Evolutionary conservation across 2,113 vertebrate species (phyloP), one percentile per base, ranked within the genome.

Genomic region (Ammospiza caudacuta): DNA sequence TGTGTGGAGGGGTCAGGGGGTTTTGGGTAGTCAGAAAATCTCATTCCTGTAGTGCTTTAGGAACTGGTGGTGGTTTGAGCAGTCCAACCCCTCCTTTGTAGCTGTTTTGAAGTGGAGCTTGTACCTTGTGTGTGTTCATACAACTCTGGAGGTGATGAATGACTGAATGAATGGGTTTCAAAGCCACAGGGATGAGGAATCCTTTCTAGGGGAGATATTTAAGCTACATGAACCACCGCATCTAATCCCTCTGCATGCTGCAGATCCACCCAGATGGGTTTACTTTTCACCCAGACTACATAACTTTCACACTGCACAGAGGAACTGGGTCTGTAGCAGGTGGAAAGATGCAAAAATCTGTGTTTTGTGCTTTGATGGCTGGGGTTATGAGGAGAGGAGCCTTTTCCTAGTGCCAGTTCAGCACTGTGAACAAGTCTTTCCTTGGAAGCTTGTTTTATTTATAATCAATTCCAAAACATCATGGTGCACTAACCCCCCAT

Each of bases 61-160:
- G 27, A 5, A 6, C 10, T 47, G 44, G 19, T 44, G 43, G 43
- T 46, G 44, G 20, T 47, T 47, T 47, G 46, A 22, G 46, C 46
- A 47, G 46, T 47, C 11, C 46, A 47, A 22, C 21, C 11, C 21
- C 46, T 47, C 46, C 11, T 47, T 47, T 47, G 46, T 22, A 14
- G 66, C 46, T 64, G 46, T 35, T 87, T 15, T 3, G 13, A 19
- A 54, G 44, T 11, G 35, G 5, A 75, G n/a, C 17, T n/a, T 18
- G 63, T 39, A 2, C n/a, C n/a, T 41, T 0, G 4, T 1, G 9
- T 28, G 82, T 0, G 1, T 37, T 39, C 41, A 0, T 1, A 2
- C 2, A 0, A 21, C 16, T 9, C 47, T 41, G 63, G 63, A 44
- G 84, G 29, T 6, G 78, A 10, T 6, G 62, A 10, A 17, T 19